Evolutionary conservation across 1,140 invertebrate species (phyloP).

Genomic region (Ridgeia piscesae): DNA sequence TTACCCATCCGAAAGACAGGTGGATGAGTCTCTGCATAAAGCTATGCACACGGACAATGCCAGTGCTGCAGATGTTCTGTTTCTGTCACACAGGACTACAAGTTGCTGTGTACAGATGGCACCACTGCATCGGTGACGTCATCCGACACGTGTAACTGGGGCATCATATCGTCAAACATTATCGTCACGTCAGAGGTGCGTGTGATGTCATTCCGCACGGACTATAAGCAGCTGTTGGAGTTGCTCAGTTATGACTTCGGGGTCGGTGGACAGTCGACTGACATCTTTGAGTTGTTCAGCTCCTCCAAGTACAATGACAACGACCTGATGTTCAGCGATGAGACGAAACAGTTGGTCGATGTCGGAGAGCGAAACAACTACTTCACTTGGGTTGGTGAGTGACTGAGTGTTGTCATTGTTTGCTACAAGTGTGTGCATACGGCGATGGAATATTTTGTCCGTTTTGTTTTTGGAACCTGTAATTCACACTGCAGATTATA

Average conservation of each 20-base stretch:
- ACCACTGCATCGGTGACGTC: constrained; percentile 33
- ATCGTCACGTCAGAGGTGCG: constrained; percentile 71
- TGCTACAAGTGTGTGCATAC: neutral
- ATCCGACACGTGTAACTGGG: constrained; percentile 59
- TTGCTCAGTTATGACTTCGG: constrained; percentile 30
- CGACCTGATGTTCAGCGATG: constrained; percentile 55
- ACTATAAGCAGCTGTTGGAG: constrained; percentile 46
- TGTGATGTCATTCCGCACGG: constrained; percentile 25
- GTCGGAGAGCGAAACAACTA: constrained; percentile 42
- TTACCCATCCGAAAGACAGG: too few species aligned
- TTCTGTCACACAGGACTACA: constrained; percentile 65
- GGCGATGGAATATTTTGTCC: neutral
- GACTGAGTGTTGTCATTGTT: constrained; percentile 39
- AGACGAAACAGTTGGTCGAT: constrained; percentile 46
- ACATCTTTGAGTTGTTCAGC: constrained; percentile 31
- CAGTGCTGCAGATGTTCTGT: neutral
- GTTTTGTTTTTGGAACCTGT: too few species aligned
- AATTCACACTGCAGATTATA: too few species aligned
- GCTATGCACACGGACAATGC: too few species aligned
- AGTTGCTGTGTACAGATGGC: constrained; percentile 85
- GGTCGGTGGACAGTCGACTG: constrained; percentile 22
- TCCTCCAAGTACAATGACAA: constrained; percentile 32
- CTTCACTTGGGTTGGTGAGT: constrained; percentile 54
- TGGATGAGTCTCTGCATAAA: too few species aligned
- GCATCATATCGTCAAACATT: constrained; percentile 80